These are phyloP conservation scores for Heteromormyrus szaboi DNA, from an alignment of 2,797 vertebrate genomes.

Conservation along the genomic window DNA sequence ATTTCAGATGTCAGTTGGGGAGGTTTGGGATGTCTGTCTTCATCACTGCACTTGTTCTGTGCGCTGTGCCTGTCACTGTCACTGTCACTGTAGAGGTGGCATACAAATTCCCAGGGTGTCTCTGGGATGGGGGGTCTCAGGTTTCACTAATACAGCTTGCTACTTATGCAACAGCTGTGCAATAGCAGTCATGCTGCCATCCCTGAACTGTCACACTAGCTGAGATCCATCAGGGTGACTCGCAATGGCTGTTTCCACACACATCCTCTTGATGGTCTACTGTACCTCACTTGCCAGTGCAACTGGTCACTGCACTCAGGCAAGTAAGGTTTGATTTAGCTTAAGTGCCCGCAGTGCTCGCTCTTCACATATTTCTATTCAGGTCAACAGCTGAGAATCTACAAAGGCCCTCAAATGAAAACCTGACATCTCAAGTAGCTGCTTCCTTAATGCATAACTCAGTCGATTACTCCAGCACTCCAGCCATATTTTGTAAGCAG, in stretches of 20 bases:
- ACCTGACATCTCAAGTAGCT: not conserved
- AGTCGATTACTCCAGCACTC: not conserved
- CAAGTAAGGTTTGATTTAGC: not conserved
- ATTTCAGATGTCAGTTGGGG: not conserved
- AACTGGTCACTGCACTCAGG: not conserved
- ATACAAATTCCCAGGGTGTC: not conserved
- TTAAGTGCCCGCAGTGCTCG: not conserved
- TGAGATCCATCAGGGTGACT: not conserved
- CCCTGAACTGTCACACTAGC: not conserved
- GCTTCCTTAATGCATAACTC: not conserved
- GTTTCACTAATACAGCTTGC: not conserved
- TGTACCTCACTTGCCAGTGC: not conserved
- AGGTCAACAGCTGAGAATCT: not conserved
- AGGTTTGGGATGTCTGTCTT: not conserved
- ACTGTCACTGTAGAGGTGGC: not conserved
- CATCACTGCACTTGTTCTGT: not conserved
- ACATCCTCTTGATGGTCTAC: not conserved
- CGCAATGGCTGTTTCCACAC: not conserved
- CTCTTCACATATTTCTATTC: not conserved
- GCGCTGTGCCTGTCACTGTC: not conserved
- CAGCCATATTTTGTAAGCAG: not conserved
- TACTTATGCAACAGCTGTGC: constrained; percentile 9
- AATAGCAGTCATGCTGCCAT: not conserved
- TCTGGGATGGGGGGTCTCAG: not conserved
- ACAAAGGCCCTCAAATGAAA: not conserved